Conservation (phyloP, 2,888 invertebrate genomes). For the Rutpela maculata region DNA sequence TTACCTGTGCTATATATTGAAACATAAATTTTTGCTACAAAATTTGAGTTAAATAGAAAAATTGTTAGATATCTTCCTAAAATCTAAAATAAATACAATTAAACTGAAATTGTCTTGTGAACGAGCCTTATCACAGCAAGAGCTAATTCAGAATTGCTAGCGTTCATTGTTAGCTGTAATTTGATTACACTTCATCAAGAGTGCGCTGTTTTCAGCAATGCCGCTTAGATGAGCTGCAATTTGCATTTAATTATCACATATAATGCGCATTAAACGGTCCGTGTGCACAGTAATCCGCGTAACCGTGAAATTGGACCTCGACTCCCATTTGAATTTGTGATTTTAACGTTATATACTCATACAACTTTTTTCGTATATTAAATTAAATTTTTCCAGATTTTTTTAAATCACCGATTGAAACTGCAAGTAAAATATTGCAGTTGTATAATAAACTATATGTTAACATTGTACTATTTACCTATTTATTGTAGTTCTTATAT, state of each 20-base stretch:
- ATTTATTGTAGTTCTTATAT: too few relatives aligned
- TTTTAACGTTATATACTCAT: constrained; percentile 46
- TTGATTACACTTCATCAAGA: constrained; percentile 74
- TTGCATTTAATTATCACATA: constrained; percentile 75
- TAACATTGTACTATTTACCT: too few relatives aligned
- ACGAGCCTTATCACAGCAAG: constrained; percentile 57
- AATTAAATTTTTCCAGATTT: not conserved
- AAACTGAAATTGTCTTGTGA: constrained; percentile 58
- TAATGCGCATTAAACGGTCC: constrained; percentile 73
- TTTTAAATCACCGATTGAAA: not conserved
- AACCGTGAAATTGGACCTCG: constrained; percentile 71
- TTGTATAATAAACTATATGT: not conserved
- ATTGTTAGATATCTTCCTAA: not conserved
- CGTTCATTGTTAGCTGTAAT: constrained; percentile 73
- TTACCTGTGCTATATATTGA: not conserved
- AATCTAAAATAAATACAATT: constrained; percentile 29
- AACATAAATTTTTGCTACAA: not conserved
- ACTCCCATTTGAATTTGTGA: constrained; percentile 70
- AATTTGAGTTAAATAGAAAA: constrained; percentile 4
- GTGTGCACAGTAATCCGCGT: constrained; percentile 67
- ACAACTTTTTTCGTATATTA: constrained; percentile 8
- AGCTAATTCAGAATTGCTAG: constrained; percentile 51
- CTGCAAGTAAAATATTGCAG: not conserved
- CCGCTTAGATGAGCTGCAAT: constrained; percentile 74
- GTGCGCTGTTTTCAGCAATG: constrained; percentile 73